Conservation (phyloP, 2,797 vertebrate genomes). For the Microchirus variegatus region DNA sequence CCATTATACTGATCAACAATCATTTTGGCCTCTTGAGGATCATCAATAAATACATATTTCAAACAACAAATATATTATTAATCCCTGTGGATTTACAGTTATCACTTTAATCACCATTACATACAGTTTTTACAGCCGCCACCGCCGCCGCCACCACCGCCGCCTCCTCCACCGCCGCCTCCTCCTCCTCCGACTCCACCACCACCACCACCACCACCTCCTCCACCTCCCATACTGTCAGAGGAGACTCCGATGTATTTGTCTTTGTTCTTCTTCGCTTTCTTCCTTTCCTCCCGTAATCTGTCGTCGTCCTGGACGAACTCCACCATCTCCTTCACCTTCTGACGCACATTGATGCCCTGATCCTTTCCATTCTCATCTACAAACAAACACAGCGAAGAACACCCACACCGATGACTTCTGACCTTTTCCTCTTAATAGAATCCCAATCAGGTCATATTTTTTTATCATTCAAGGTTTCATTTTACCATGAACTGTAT, state of each 20-base stretch:
- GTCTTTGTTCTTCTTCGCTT: slow-evolving; percentile 99
- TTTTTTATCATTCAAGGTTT: background rate
- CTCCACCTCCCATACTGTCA: slow-evolving; percentile 85
- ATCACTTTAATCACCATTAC: slow-evolving; percentile 20
- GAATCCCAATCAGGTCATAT: background rate
- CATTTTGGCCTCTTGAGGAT: too few species aligned
- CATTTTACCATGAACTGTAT: too few species aligned
- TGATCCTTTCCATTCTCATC: slow-evolving; percentile 98
- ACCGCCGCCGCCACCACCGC: slow-evolving; percentile 21
- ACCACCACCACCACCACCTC: slow-evolving; percentile 46
- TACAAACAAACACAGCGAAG: slow-evolving; percentile 54
- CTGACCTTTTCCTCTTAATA: background rate
- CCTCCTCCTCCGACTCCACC: slow-evolving; percentile 39
- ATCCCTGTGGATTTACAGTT: background rate
- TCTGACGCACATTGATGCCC: slow-evolving; percentile 97
- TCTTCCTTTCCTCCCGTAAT: slow-evolving; percentile 95
- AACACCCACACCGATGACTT: slow-evolving; percentile 2
- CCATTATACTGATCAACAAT: too few species aligned
- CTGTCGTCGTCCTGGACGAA: slow-evolving; percentile 97
- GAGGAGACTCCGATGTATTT: slow-evolving; percentile 98
- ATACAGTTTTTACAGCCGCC: slow-evolving; percentile 88
- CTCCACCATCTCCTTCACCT: slow-evolving; percentile 98
- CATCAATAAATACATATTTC: too few species aligned
- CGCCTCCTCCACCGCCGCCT: slow-evolving; percentile 51
- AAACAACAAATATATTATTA: background rate